Evolutionary conservation across 2,888 invertebrate genomes (phyloP).

Genomic region (Tethea ocularis): DNA sequence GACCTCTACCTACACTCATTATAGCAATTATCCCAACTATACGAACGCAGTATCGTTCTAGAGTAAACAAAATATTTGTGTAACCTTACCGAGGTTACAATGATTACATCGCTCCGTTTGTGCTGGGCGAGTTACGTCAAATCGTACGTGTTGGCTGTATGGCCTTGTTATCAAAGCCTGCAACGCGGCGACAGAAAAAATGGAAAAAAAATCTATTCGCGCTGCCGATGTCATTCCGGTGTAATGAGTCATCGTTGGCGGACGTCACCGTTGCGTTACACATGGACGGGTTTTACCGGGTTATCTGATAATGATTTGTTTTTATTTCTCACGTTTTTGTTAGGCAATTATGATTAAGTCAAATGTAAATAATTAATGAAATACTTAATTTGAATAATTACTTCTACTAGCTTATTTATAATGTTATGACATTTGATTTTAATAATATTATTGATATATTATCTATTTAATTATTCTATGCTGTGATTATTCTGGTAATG

Average conservation of each 20-base stretch:
- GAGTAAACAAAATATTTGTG: conserved; percentile 40
- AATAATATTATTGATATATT: too few species aligned
- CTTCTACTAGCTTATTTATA: neutral
- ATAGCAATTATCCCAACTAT: conserved; percentile 53
- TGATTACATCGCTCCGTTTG: conserved; percentile 49
- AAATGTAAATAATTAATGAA: neutral
- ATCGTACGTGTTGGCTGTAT: conserved; percentile 38
- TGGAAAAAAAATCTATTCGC: conserved; percentile 43
- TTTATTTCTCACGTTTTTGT: conserved; percentile 58
- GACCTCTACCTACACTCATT: conserved; percentile 43
- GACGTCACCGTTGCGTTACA: conserved; percentile 43
- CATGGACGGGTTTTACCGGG: conserved; percentile 48
- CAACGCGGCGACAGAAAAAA: conserved; percentile 30
- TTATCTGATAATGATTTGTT: conserved; percentile 67
- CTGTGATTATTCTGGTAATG: too few species aligned
- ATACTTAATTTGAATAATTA: too few species aligned
- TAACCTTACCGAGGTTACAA: conserved; percentile 50
- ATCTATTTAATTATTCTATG: neutral
- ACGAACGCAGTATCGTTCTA: conserved; percentile 41
- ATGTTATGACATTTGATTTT: neutral
- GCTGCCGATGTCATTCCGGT: conserved; percentile 53
- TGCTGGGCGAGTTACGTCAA: conserved; percentile 49
- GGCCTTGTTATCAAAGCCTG: conserved; percentile 51
- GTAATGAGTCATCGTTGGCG: conserved; percentile 58
- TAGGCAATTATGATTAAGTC: conserved; percentile 34